Percentiles rank a stretch among this genome's conserved stretches.
Evolutionary conservation across 2,797 vertebrate species (phyloP).

Genomic region (Ctenopoma multispine): DNA sequence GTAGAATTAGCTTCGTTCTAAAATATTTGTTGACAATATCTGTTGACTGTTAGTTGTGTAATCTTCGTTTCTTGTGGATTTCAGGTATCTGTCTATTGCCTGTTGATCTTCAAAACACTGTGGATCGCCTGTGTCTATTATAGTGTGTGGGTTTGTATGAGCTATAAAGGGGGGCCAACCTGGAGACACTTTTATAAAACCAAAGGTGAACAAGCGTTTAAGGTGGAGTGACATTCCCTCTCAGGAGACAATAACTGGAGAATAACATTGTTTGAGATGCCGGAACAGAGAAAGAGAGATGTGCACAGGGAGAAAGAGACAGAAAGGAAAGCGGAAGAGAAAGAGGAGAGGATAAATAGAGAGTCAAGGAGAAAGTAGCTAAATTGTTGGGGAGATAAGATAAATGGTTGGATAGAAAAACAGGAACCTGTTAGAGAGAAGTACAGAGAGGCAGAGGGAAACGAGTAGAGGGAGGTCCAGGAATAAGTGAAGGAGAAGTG

Average conservation of each 20-base stretch:
- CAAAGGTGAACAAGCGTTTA: conserved; percentile 43
- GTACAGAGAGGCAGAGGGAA: neutral
- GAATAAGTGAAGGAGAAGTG: conserved; percentile 38
- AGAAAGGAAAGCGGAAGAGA: conserved; percentile 28
- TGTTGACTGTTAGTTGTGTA: too few species aligned
- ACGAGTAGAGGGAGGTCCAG: conserved; percentile 1
- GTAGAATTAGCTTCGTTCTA: neutral
- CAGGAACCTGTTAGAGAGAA: conserved; percentile 8
- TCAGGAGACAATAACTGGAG: conserved; percentile 49
- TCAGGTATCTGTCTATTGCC: neutral
- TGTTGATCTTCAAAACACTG: conserved; percentile 27
- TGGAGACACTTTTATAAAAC: conserved; percentile 32
- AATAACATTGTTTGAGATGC: conserved; percentile 48
- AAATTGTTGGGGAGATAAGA: conserved; percentile 41
- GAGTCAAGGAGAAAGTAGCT: conserved; percentile 43
- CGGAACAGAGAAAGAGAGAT: conserved; percentile 17
- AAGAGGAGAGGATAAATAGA: conserved; percentile 16
- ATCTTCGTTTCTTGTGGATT: neutral
- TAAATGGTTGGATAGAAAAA: conserved; percentile 35
- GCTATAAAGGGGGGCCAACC: neutral
- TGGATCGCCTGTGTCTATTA: conserved; percentile 10
- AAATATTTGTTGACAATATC: neutral
- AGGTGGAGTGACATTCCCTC: conserved; percentile 41
- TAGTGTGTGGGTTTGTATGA: conserved; percentile 8
- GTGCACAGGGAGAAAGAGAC: conserved; percentile 6